A percentile compares a stretch with the other conserved stretches of the same genome.
Conservation (phyloP, 2,113 vertebrate genomes). For the Ciconia maguari region DNA sequence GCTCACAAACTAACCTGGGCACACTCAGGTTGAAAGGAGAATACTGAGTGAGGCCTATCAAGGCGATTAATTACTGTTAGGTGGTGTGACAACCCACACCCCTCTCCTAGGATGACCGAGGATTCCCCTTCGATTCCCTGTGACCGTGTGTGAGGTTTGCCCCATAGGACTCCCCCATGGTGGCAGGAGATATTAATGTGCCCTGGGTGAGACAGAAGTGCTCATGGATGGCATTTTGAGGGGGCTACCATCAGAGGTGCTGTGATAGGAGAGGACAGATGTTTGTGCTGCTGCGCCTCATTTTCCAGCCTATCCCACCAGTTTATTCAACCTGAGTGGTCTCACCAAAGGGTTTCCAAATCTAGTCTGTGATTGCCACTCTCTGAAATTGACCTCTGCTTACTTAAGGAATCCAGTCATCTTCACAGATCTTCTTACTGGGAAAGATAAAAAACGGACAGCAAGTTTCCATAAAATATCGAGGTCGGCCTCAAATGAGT, state of each 20-base stretch:
- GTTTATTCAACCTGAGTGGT: neutral
- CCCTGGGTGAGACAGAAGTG: neutral
- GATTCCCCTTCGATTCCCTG: neutral
- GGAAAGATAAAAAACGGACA: neutral
- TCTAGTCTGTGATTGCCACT: neutral
- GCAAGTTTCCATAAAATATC: neutral
- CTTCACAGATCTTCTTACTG: neutral
- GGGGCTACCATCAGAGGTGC: neutral
- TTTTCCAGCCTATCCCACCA: neutral
- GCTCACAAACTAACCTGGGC: neutral
- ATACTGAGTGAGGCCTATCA: neutral
- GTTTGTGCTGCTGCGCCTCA: neutral
- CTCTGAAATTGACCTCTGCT: neutral
- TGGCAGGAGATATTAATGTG: neutral
- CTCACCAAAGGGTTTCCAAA: neutral
- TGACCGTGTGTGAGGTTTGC: accelerated
- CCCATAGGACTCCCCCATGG: neutral
- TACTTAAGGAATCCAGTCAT: neutral
- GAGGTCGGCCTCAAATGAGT: neutral
- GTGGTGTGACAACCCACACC: neutral
- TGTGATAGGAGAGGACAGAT: neutral
- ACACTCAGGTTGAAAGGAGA: neutral
- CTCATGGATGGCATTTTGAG: neutral
- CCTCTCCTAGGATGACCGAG: neutral
- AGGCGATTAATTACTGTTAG: neutral